phyloP scores from a whole-genome alignment of 2,113 vertebrate species.

The Scophthalmus maximus region DNA sequence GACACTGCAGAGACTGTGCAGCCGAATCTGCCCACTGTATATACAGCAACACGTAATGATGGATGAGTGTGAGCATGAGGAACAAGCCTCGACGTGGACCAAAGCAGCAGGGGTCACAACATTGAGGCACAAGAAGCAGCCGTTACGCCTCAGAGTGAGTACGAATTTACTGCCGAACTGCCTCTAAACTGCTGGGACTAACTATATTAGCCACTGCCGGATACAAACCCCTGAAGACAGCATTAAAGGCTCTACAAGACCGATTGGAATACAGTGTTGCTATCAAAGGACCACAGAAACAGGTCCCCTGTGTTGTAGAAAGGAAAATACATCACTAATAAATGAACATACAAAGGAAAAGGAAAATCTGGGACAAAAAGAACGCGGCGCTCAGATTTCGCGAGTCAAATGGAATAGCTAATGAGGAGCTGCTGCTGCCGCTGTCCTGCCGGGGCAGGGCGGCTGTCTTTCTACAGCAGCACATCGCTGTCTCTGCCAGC shows the following conservation, averaged over 20 bases:
- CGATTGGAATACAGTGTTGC: slow-evolving; percentile 48
- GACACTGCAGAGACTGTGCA: slow-evolving; percentile 28
- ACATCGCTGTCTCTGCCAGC: slow-evolving; percentile 76
- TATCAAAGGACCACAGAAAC: slow-evolving; percentile 74
- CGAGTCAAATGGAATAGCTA: slow-evolving; percentile 80
- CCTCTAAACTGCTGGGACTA: slow-evolving; percentile 65
- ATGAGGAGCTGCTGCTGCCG: slow-evolving; percentile 65
- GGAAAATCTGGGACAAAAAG: slow-evolving; percentile 77
- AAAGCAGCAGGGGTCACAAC: slow-evolving; percentile 60
- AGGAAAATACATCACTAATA: slow-evolving; percentile 82
- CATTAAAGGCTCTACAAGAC: slow-evolving; percentile 68
- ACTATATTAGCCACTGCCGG: slow-evolving; percentile 59
- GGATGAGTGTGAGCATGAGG: slow-evolving; percentile 50
- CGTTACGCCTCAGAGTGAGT: slow-evolving; percentile 15
- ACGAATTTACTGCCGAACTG: slow-evolving; percentile 39
- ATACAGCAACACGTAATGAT: slow-evolving; percentile 36
- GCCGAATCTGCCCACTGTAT: slow-evolving; percentile 38
- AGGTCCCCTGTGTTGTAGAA: slow-evolving; percentile 64
- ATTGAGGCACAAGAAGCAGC: slow-evolving; percentile 42
- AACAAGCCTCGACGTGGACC: slow-evolving; percentile 55
- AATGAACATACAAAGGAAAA: slow-evolving; percentile 79
- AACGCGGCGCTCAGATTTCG: slow-evolving; percentile 63
- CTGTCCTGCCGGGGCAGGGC: slow-evolving; percentile 74
- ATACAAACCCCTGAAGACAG: slow-evolving; percentile 67
- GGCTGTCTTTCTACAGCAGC: slow-evolving; percentile 69